Evolutionary conservation across 2,888 invertebrate species (phyloP).

Genomic region (Diaperis boleti): DNA sequence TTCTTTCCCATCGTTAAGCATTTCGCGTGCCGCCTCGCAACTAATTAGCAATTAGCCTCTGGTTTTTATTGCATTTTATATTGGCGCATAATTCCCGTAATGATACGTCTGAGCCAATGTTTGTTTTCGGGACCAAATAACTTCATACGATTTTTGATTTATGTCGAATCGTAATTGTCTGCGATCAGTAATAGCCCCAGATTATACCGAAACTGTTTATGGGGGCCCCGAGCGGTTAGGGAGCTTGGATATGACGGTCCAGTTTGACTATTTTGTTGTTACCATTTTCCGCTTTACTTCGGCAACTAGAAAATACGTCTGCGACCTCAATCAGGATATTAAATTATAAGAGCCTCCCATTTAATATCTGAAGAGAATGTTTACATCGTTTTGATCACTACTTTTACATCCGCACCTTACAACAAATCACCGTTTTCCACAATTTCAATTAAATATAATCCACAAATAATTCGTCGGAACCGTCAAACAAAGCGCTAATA

Average conservation of each 20-base stretch:
- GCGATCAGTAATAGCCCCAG: slow-evolving; percentile 31
- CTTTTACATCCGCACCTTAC: too few relatives aligned
- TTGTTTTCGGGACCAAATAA: slow-evolving; percentile 41
- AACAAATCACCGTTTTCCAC: too few relatives aligned
- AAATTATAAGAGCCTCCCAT: too few relatives aligned
- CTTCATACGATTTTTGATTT: slow-evolving; percentile 40
- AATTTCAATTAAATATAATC: not conserved
- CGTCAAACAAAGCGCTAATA: not conserved
- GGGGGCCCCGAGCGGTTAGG: not conserved
- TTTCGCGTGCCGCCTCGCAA: slow-evolving; percentile 39
- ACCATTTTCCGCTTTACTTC: too few relatives aligned
- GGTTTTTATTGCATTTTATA: slow-evolving; percentile 45
- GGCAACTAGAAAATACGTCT: too few relatives aligned
- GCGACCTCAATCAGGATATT: too few relatives aligned
- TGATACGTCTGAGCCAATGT: slow-evolving; percentile 40
- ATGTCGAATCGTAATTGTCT: slow-evolving; percentile 28
- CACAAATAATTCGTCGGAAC: not conserved
- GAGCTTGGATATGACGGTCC: not conserved
- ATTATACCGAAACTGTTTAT: slow-evolving; percentile 18
- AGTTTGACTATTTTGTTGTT: not conserved
- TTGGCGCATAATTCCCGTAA: slow-evolving; percentile 43
- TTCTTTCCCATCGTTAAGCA: slow-evolving; percentile 36
- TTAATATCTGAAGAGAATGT: too few relatives aligned
- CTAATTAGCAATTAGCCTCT: slow-evolving; percentile 45
- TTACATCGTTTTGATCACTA: too few relatives aligned